These are phyloP conservation scores for Catocala fraxini DNA, from an alignment of 2,888 invertebrate genomes.

Conservation along the genomic window DNA sequence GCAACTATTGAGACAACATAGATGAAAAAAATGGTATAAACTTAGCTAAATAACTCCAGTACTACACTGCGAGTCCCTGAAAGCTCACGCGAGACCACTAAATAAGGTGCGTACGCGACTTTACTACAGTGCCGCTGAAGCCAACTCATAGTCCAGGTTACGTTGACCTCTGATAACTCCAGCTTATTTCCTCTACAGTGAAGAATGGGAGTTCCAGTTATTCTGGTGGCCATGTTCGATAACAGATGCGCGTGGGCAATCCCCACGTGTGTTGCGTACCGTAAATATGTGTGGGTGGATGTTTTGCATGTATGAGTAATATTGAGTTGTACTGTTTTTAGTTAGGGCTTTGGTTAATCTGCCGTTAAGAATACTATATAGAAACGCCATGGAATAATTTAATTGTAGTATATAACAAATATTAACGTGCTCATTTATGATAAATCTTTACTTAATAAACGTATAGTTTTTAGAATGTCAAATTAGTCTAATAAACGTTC, in stretches of 20 bases:
- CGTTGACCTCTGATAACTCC: conserved; percentile 30
- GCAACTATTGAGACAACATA: too few species aligned
- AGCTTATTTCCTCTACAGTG: neutral
- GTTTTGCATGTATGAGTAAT: conserved; percentile 35
- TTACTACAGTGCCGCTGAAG: conserved; percentile 57
- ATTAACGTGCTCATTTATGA: too few species aligned
- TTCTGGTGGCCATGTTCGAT: conserved; percentile 39
- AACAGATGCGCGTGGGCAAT: conserved; percentile 56
- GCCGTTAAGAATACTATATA: conserved; percentile 10
- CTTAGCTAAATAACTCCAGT: conserved; percentile 30
- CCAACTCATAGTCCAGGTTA: conserved; percentile 49
- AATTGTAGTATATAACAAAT: too few species aligned
- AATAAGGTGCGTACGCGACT: conserved; percentile 68
- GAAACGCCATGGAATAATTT: too few species aligned
- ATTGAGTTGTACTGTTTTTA: conserved; percentile 22
- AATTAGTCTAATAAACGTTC: too few species aligned
- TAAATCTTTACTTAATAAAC: too few species aligned
- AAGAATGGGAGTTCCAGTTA: conserved; percentile 28
- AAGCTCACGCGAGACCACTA: conserved; percentile 59
- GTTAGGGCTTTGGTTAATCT: conserved; percentile 29
- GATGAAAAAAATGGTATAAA: too few species aligned
- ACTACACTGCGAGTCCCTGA: conserved; percentile 56
- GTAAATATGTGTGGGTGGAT: conserved; percentile 47
- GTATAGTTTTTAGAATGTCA: too few species aligned
- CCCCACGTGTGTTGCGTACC: conserved; percentile 47